A percentile compares a stretch with the other conserved stretches of the same genome.
These are phyloP conservation scores for Idaea biselata DNA, from an alignment of 2,888 invertebrate species.

Conservation along the genomic window DNA sequence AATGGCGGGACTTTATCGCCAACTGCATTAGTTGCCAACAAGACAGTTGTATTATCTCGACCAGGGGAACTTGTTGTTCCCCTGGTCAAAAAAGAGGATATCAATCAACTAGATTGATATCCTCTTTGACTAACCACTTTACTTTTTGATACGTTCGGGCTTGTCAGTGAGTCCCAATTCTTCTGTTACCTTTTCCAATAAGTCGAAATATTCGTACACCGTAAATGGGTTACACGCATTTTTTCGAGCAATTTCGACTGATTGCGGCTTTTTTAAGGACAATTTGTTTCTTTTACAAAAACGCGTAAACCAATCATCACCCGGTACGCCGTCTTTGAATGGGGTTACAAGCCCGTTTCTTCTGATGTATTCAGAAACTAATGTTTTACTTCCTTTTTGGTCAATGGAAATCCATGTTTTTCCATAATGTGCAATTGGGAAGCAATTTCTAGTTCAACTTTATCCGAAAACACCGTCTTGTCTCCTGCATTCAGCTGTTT, in stretches of 20 bases:
- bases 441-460: constrained; percentile 17
- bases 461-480: constrained; percentile 15
- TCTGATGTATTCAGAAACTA: constrained; percentile 6
- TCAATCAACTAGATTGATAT: no score
- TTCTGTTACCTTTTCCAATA: constrained; percentile 15
- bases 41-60: no score
- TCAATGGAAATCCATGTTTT: constrained; percentile 21
- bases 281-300: constrained; percentile 22
- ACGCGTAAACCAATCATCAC: constrained; percentile 22
- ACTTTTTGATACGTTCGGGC: constrained; percentile 16
- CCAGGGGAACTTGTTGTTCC: no score
- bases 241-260: constrained; percentile 28
- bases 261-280: constrained; percentile 25
- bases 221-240: constrained; percentile 26
- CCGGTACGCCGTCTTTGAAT: constrained; percentile 21
- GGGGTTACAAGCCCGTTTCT: constrained; percentile 10
- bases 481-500: constrained; percentile 9
- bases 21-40: no score
- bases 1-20: no score
- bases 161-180: constrained; percentile 19
- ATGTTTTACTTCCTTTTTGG: constrained; percentile 15
- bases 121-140: constrained; percentile 22
- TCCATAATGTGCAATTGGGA: constrained; percentile 19
- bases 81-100: no score
- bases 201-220: constrained; percentile 23